These are phyloP conservation scores for Bibio marci DNA, from an alignment of 2,888 invertebrate species.

Conservation along the genomic window DNA sequence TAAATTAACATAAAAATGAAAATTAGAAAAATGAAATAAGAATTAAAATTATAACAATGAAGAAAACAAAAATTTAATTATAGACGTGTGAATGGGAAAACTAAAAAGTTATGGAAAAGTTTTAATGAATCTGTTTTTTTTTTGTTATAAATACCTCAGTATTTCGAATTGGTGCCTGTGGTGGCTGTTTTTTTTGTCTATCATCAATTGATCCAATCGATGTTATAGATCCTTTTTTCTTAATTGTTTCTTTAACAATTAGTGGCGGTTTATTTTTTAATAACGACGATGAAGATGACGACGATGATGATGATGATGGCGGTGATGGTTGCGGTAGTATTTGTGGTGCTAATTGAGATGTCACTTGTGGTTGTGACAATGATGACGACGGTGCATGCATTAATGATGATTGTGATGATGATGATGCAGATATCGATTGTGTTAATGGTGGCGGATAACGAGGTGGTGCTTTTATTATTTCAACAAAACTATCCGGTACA, in stretches of 20 bases:
- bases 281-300: constrained; percentile 2
- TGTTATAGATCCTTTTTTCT: constrained; percentile 17
- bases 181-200: constrained; percentile 16
- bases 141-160: constrained; percentile 18
- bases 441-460: constrained; percentile 40
- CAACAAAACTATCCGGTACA: constrained; percentile 76
- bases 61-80: no score
- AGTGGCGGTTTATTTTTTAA: constrained; percentile 10
- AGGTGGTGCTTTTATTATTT: constrained; percentile 57
- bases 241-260: constrained; percentile 16
- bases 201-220: constrained; percentile 10
- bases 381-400: constrained; percentile 21
- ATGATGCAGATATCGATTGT: constrained; percentile 21
- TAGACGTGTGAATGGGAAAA: no score
- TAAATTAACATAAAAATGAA: no score
- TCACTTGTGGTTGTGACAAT: constrained; percentile 26
- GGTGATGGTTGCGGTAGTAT: constrained; percentile 24
- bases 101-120: no score
- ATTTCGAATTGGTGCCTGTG: constrained; percentile 18
- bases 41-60: no score
- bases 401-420: constrained; percentile 13
- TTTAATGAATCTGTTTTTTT: no score
- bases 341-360: constrained; percentile 28
- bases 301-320: constrained; percentile 12
- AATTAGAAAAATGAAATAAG: no score